These are phyloP conservation scores for Nymphicus hollandicus DNA, from an alignment of 2,113 vertebrate genomes.

Conservation along the genomic window DNA sequence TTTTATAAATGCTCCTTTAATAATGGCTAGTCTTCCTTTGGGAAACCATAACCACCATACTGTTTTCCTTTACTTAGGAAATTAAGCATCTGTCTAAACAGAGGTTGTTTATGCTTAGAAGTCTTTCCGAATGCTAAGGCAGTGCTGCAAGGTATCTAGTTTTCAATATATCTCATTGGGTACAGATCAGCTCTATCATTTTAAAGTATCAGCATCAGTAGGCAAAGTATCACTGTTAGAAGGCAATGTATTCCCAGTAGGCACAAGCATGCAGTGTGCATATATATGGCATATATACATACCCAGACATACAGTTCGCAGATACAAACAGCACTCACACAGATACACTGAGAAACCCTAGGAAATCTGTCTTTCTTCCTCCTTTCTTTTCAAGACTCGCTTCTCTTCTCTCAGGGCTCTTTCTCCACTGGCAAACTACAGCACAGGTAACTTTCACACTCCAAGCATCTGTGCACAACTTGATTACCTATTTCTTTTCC, in stretches of 20 bases:
- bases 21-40: background rate
- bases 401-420: background rate
- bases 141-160: background rate
- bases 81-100: background rate
- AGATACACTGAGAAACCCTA: background rate
- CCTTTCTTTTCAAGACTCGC: background rate
- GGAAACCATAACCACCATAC: background rate
- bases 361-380: background rate
- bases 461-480: background rate
- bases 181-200: background rate
- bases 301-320: background rate
- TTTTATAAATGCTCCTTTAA: background rate
- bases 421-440: background rate
- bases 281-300: background rate
- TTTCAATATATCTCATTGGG: background rate
- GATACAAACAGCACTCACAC: background rate
- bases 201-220: background rate
- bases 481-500: background rate
- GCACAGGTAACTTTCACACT: background rate
- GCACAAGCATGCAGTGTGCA: too few relatives aligned
- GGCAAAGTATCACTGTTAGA: background rate
- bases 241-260: background rate
- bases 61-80: background rate
- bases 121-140: background rate
- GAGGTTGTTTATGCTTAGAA: background rate